Base-by-base conservation (phyloP, 2,797 vertebrate genomes). In the Uromys caudimaculatus region DNA sequence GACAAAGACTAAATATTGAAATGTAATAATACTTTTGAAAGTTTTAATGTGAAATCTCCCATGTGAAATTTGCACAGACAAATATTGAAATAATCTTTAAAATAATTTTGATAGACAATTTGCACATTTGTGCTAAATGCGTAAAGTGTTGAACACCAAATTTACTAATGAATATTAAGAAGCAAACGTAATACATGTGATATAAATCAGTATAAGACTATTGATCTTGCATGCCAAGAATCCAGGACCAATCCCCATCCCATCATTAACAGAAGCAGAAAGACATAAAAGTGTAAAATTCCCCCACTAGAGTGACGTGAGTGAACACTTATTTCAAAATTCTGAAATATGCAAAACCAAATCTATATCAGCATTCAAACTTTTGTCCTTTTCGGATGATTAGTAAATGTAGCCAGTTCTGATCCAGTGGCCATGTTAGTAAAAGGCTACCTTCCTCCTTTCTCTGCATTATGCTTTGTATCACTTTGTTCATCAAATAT, bases 1-100 rank as follows among this genome's bases (percentile, higher is more conserved):
- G 60, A 3, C 16, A 83, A 54, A 78, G 29, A 90, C 75, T 85
- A 75, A 88, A 47, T 24, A 52, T 54, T 54, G 75, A 95, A 85
- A 64, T 38, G 67, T 52, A 95, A 60, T 54, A 27, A 8, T 96
- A 81, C 23, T 81, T 71, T 16, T 92, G 24, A 95, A 96, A 82
- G 23, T 75, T 47, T 94, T 78, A 64, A 62, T 14, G 32, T 56
- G 6, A 6, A 91, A 77, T 92, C 75, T 24, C 3, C 79, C 14
- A 52, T 41, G 52, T 92, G 29, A 77, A 90, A 47, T 85, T 54
- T 86, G 0, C 24, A 27, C 11, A 21, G 32, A 41, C 1, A 38
- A 84, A 92, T 76, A 82, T 44, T 69, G 54, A 88, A 93, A 84
- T 60, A 50, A 7, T 91, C 1, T 62, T 87, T 87, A 56, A 76